Evolutionary conservation across 2,888 invertebrate genomes (phyloP).

Genomic region (Agriopis aurantiaria): DNA sequence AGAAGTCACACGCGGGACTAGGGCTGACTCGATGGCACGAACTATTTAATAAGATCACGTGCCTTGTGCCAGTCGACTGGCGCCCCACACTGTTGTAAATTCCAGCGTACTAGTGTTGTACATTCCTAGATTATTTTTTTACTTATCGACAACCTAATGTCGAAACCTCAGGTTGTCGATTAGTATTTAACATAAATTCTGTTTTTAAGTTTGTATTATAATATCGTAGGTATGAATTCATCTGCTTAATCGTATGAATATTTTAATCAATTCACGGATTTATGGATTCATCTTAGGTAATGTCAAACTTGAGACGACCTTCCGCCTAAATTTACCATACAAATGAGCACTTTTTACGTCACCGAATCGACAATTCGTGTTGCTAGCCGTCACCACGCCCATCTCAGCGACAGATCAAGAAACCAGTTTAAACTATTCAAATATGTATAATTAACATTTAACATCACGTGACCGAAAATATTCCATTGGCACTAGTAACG

Average conservation of each 20-base stretch:
- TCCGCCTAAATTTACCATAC: conserved; percentile 52
- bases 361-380: conserved; percentile 49
- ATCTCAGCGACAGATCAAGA: conserved; percentile 50
- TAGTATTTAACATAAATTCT: neutral
- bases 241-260: conserved; percentile 6
- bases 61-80: conserved; percentile 3
- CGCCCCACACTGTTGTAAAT: conserved; percentile 33
- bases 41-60: conserved; percentile 31
- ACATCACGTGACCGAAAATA: conserved; percentile 43
- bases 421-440: conserved; percentile 51
- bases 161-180: neutral
- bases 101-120: conserved; percentile 21
- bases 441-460: conserved; percentile 38
- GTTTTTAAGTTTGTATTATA: neutral
- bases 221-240: neutral
- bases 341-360: conserved; percentile 53
- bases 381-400: conserved; percentile 57
- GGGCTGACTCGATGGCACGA: conserved; percentile 30
- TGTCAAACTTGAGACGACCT: conserved; percentile 42
- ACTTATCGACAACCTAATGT: conserved; percentile 11
- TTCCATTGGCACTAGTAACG: conserved; percentile 43
- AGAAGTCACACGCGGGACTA: conserved; percentile 36
- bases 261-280: conserved; percentile 13
- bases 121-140: neutral
- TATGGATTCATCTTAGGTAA: conserved; percentile 15